These are phyloP conservation scores for Pseudococcus longispinus DNA, from an alignment of 2,888 invertebrate genomes.

Conservation along the genomic window DNA sequence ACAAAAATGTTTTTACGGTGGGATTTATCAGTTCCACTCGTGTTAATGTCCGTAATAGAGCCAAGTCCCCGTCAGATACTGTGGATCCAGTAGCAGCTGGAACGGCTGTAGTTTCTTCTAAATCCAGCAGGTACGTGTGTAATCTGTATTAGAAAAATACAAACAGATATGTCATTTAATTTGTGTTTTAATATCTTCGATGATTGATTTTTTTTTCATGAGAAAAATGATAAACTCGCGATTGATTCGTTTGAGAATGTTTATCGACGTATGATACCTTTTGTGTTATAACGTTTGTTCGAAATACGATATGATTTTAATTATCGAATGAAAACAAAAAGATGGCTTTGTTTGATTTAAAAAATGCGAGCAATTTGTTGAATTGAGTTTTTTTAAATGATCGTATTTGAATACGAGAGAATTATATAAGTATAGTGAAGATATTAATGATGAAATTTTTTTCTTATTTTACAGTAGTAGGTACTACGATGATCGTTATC, in stretches of 20 bases:
- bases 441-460: not conserved
- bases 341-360: not conserved
- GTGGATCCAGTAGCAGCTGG: slow-evolving; percentile 63
- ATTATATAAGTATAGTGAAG: not conserved
- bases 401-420: not conserved
- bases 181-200: not conserved
- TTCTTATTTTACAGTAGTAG: slow-evolving; percentile 60
- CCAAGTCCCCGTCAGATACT: slow-evolving; percentile 70
- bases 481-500: slow-evolving; percentile 89
- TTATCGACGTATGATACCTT: not conserved
- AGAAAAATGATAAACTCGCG: not conserved
- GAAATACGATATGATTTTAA: not conserved
- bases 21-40: slow-evolving; percentile 60
- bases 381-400: not conserved
- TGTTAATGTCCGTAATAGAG: slow-evolving; percentile 63
- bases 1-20: slow-evolving; percentile 51
- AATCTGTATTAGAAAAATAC: not conserved
- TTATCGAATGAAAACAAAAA: not conserved
- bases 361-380: not conserved
- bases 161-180: not conserved
- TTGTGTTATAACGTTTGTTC: not conserved
- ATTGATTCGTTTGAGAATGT: not conserved
- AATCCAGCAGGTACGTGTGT: slow-evolving; percentile 65
- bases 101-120: slow-evolving; percentile 63
- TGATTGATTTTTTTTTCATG: not conserved